These are phyloP conservation scores for Xenopus tropicalis DNA, from an alignment of 2,113 vertebrate genomes.

Conservation along the genomic window UCB_Xtro_10.0 CM004451.2:64957501-64958000, in stretches of 20 bases:
- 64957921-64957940: slow-evolving; percentile 87
- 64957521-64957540: too few relatives aligned
- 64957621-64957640: too few relatives aligned
- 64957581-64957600: too few relatives aligned
- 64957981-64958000: slow-evolving; percentile 86
- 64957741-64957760: slow-evolving; percentile 82
- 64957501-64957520: too few relatives aligned
- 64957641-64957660: neutral
- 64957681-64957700: slow-evolving; percentile 6
- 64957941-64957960: slow-evolving; percentile 79
- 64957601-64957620: too few relatives aligned
- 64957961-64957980: slow-evolving; percentile 78
- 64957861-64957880: slow-evolving; percentile 84
- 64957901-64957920: slow-evolving; percentile 78
- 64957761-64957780: slow-evolving; percentile 80
- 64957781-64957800: slow-evolving; percentile 87
- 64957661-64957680: neutral
- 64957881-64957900: slow-evolving; percentile 81
- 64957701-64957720: too few relatives aligned
- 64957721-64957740: slow-evolving; percentile 51
- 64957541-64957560: too few relatives aligned
- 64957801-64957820: slow-evolving; percentile 85
- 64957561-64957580: too few relatives aligned
- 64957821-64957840: slow-evolving; percentile 91
- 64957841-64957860: slow-evolving; percentile 90